Evolutionary conservation across 2,797 vertebrate species (phyloP).

Genomic region (Cephalopachus bancanus): DNA sequence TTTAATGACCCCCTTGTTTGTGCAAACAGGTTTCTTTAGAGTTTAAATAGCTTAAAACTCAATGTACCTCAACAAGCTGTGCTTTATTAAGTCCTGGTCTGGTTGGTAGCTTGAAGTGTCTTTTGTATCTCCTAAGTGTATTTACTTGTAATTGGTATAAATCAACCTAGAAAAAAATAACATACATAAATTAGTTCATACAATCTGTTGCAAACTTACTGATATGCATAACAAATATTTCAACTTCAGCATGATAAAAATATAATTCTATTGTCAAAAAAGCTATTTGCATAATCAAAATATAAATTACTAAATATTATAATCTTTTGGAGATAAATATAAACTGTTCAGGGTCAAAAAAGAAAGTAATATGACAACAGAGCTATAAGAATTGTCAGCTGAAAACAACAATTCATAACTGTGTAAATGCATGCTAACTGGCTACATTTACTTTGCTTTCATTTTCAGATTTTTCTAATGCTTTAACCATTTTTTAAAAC

Average conservation of each 20-base stretch:
- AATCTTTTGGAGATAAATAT: conserved; percentile 36
- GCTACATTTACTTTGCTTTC: conserved; percentile 62
- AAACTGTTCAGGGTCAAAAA: background rate
- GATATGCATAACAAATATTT: conserved; percentile 6
- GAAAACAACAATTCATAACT: conserved; percentile 38
- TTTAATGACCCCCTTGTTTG: conserved; percentile 14
- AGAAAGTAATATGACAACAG: background rate
- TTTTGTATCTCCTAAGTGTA: conserved; percentile 93
- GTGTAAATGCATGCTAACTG: conserved; percentile 1
- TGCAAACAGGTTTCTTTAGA: background rate
- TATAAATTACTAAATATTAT: conserved; percentile 55
- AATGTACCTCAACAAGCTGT: conserved; percentile 92
- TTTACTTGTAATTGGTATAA: conserved; percentile 93
- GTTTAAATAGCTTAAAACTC: conserved; percentile 71
- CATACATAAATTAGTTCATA: conserved; percentile 64
- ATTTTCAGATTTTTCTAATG: conserved; percentile 65
- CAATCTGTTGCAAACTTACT: conserved; percentile 59
- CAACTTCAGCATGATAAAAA: conserved; percentile 28
- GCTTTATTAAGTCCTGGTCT: conserved; percentile 94
- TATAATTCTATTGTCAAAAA: conserved; percentile 1
- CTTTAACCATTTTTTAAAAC: conserved; percentile 37
- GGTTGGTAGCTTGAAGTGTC: conserved; percentile 93
- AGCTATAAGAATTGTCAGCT: background rate
- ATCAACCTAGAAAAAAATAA: conserved; percentile 90
- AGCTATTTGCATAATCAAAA: conserved; percentile 54